Conservation (phyloP, 2,113 vertebrate genomes). For the Cyanistes caeruleus region DNA sequence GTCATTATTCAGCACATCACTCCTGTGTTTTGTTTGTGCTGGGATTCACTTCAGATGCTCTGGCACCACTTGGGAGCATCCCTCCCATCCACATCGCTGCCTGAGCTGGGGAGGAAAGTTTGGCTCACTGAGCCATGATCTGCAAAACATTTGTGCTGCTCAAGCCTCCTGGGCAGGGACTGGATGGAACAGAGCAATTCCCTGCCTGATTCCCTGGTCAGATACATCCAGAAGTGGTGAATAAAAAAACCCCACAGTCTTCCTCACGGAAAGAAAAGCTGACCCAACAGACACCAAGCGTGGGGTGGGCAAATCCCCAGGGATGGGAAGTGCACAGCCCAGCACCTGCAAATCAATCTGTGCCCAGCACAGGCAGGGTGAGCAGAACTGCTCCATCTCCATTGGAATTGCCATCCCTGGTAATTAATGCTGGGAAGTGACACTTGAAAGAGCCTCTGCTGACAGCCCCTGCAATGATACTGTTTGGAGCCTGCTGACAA, state of each 20-base stretch:
- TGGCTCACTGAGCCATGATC: not conserved
- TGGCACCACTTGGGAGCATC: not conserved
- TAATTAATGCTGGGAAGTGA: slow-evolving; percentile 73
- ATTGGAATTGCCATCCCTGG: slow-evolving; percentile 42
- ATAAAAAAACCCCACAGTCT: not conserved
- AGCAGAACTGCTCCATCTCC: not conserved
- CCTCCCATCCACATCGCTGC: not conserved
- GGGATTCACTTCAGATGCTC: slow-evolving; percentile 2
- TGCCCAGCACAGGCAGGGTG: not conserved
- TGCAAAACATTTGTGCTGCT: not conserved
- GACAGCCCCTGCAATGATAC: slow-evolving; percentile 56
- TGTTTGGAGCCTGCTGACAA: slow-evolving; percentile 60
- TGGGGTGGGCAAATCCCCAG: not conserved
- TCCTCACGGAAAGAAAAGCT: rapidly evolving
- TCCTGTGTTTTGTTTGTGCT: slow-evolving; percentile 8
- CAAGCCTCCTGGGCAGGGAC: not conserved
- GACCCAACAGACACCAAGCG: rapidly evolving
- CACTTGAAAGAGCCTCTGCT: slow-evolving; percentile 71
- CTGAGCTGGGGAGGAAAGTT: not conserved
- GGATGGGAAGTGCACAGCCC: not conserved
- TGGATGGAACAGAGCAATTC: not conserved
- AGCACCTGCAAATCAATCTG: not conserved
- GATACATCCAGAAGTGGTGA: not conserved
- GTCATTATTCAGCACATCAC: slow-evolving; percentile 62
- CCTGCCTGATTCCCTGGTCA: not conserved